Evolutionary conservation across 2,797 vertebrate species (phyloP), one percentile per base, ranked within the genome.

Genomic region (Decapterus maruadsi): DNA sequence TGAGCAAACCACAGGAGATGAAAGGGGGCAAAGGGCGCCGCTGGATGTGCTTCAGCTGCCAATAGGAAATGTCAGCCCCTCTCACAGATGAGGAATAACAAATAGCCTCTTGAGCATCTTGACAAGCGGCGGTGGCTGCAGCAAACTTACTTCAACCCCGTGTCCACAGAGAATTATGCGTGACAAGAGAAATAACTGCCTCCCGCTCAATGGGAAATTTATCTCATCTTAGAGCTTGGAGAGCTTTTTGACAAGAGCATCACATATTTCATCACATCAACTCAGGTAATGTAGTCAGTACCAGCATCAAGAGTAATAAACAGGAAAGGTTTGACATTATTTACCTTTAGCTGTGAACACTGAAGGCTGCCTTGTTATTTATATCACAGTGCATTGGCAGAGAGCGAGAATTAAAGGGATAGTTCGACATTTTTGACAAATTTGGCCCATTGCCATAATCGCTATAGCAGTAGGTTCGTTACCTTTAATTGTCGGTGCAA

Each of bases 11-110:
- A 56, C 82, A 53, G 73, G 88, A 89, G 91, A 89, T 84, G 84
- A 86, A 86, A 71, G 78, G 61, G 90, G 75, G 77, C 87, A 90
- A 68, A 85, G 88, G 90, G 75, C 84, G 80, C 54, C 0, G 45
- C 75, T 60, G 55, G 81, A 88, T 91, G 87, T 89, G 89, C 87
- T 79, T 80, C 86, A 83, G 87, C 86, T 92, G 82, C 88, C 87
- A 86, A 89, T 82, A 74, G 80, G 85, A 84, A 87, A 89, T 83
- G 89, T 91, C 90, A 88, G 78, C 55, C 50, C 58, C 61, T 76
- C 77, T 89, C 75, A 78, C 87, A 86, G 87, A 81, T 64, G 38
- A 65, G 78, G 85, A 93, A 93, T 90, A 88, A 91, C 89, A 90
- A 90, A 91, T 83, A 87, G 84, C 80, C 78, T 67, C 85, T 83